A percentile compares a stretch with the other conserved stretches of the same genome.
Conservation (phyloP, 2,888 invertebrate species). For the Amitus sp. region DNA sequence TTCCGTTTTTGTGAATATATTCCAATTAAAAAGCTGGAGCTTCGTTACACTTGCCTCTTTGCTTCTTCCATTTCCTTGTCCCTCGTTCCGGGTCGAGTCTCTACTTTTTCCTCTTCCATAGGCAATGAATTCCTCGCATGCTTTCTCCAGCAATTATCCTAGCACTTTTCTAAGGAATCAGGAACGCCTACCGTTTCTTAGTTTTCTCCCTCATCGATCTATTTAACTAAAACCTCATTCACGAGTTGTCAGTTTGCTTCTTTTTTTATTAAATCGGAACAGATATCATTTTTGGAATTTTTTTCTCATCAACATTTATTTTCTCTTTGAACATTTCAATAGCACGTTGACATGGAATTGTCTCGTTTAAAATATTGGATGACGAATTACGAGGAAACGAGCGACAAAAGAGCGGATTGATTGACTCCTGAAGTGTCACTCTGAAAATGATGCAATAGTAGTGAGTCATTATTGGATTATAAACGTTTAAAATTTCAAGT, state of each 20-base stretch:
- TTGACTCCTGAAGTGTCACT: too few species aligned
- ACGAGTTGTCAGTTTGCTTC: slow-evolving; percentile 15
- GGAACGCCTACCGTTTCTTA: slow-evolving; percentile 36
- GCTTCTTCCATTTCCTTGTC: slow-evolving; percentile 40
- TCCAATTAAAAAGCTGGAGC: slow-evolving; percentile 66
- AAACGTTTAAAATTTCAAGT: too few species aligned
- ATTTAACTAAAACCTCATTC: slow-evolving; percentile 15
- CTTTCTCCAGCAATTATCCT: slow-evolving; percentile 59
- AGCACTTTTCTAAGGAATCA: slow-evolving; percentile 50
- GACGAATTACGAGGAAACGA: too few species aligned
- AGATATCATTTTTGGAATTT: too few species aligned
- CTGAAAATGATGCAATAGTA: too few species aligned
- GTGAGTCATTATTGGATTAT: too few species aligned
- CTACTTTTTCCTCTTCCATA: slow-evolving; percentile 45
- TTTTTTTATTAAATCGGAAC: slow-evolving; percentile 14
- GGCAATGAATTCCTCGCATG: slow-evolving; percentile 29
- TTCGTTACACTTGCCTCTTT: slow-evolving; percentile 63
- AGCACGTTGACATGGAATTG: too few species aligned
- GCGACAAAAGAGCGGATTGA: too few species aligned
- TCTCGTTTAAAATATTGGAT: too few species aligned
- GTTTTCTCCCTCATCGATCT: slow-evolving; percentile 17
- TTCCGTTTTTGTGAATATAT: slow-evolving; percentile 65
- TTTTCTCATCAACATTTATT: slow-evolving; percentile 1
- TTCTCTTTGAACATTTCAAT: too few species aligned
- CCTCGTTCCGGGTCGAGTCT: slow-evolving; percentile 48